Base-by-base conservation (phyloP, 2,888 invertebrate species). In the Synanthedon myopaeformis region DNA sequence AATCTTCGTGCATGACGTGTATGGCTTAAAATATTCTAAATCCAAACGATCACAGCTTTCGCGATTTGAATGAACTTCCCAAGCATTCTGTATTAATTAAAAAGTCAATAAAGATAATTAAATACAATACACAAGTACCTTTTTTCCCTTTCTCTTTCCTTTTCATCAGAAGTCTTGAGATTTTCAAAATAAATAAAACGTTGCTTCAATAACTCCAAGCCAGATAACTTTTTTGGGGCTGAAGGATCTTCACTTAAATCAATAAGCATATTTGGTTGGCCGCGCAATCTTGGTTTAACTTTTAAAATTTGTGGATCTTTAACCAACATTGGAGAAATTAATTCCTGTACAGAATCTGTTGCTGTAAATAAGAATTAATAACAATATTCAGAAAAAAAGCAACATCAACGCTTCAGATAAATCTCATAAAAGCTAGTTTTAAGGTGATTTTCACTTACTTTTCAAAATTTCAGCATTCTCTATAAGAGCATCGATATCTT, bases 141-240 rank as follows among this genome's bases (percentile, higher is more conserved):
- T 63, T 90, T 75, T 69, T 91, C 83, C 59, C 90, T 79, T 67
- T 89, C 82, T 65, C 89, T 76, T 73, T 90, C 79, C 58, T 79
- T 65, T 72, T 90, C 84, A 53, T 82, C 84, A 1, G 81, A 75
- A 41, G 89, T 89, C 56, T 89, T 89, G 0, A 82, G 64, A 49
- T 88, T 85, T 0, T 91, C 84, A 63, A 95, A 94, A 67, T 91
- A 91, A 42, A 91, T 81, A 70, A 94, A 93, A 58, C 94, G 88
- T 61, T 94, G 89, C 72, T 94, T 91, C 41, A 96, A 83, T 54
- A 90, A 81, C 58, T 91, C 89, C 6, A 95, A 83, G 10, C 92
- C 93, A 50, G 89, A 88, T 4, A 89, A 67, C 57, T 84, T 79
- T 57, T 68, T 79, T 59, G 74, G 60, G 3, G 57, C 57, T 11